Base-by-base conservation (phyloP, 2,888 invertebrate genomes). In the Monoplex corrugatus region DNA sequence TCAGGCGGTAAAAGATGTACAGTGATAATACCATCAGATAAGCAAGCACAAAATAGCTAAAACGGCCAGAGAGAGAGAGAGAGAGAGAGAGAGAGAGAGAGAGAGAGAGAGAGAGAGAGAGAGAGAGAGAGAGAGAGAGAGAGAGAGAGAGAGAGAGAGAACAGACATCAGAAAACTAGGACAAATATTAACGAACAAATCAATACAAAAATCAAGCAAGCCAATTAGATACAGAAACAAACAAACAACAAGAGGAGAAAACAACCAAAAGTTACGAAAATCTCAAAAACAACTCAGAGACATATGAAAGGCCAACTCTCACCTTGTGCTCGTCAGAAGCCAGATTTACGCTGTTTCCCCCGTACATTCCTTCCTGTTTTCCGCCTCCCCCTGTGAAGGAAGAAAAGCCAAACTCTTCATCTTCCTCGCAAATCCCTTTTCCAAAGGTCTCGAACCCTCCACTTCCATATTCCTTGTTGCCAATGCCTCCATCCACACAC, bases 351-450 rank as follows among this genome's bases (percentile, higher is more conserved):
- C 78, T 78, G 40, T 80, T 80, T 32, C 87, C 38, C n/a, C 83
- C 63, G 28, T 50, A 57, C 68, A 63, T 43, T 28, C 89, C 89
- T 23, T 86, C 87, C 72, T 82, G 78, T 43, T 83, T 90, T 50
- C 83, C 43, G 19, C 88, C 88, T 2, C 78, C 78, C 1, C 43
- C 78, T 43, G 43, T 43, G 45, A 78, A 75, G 32, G 83, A 43
- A 16, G 88, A 86, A 75, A 90, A 90, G 72, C 90, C 90, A 28
- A 84, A 90, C 32, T 90, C 90, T 13, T 83, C 89, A 0, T 89
- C 89, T 63, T 89, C 89, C 35, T 72, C 87, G 19, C 86, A 50
- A 35, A 89, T 45, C 23, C 83, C 50, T 35, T 89, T 89, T 0
- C 86, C 86, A 57, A 86, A 86, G 6, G 86, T 91, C 85, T 40